Conservation (phyloP, 2,113 vertebrate species). For the Zosterops lateralis region DNA sequence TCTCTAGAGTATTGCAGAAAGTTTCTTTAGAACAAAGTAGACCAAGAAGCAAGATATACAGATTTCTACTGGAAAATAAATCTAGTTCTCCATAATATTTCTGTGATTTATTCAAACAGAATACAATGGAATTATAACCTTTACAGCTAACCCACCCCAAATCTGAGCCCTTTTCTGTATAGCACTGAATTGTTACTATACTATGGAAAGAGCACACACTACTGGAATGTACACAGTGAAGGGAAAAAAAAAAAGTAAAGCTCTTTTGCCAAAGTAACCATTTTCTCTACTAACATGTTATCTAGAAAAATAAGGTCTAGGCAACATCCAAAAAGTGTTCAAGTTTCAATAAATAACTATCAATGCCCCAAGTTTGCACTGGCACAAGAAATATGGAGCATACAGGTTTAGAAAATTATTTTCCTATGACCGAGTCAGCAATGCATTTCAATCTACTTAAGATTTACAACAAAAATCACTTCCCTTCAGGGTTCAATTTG, state of each 20-base stretch:
- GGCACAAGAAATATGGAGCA: slow-evolving; percentile 54
- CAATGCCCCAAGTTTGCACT: slow-evolving; percentile 60
- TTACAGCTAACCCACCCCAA: slow-evolving; percentile 7
- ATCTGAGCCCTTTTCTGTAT: slow-evolving; percentile 65
- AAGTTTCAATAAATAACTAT: slow-evolving; percentile 72
- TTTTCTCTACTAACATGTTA: not conserved
- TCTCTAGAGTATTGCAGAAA: slow-evolving; percentile 37
- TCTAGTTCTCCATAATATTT: slow-evolving; percentile 42
- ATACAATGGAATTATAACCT: slow-evolving; percentile 31
- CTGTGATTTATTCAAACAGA: slow-evolving; percentile 56
- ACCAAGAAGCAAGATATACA: slow-evolving; percentile 45
- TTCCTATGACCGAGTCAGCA: slow-evolving; percentile 16
- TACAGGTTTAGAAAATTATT: slow-evolving; percentile 36
- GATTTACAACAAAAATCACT: slow-evolving; percentile 17
- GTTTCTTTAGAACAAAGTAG: slow-evolving; percentile 18
- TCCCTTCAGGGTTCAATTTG: not conserved
- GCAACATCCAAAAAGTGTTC: slow-evolving; percentile 58
- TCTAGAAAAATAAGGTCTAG: slow-evolving; percentile 73
- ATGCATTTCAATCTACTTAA: slow-evolving; percentile 12
- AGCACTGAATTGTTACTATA: slow-evolving; percentile 38
- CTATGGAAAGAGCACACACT: slow-evolving; percentile 19
- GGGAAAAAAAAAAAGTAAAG: slow-evolving; percentile 1
- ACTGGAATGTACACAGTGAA: slow-evolving; percentile 70
- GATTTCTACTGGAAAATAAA: slow-evolving; percentile 50
- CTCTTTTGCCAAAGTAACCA: slow-evolving; percentile 41